Evolutionary conservation across 2,888 invertebrate genomes (phyloP), one percentile per base, ranked within the genome.

Genomic region (Drosophila formosana): DNA sequence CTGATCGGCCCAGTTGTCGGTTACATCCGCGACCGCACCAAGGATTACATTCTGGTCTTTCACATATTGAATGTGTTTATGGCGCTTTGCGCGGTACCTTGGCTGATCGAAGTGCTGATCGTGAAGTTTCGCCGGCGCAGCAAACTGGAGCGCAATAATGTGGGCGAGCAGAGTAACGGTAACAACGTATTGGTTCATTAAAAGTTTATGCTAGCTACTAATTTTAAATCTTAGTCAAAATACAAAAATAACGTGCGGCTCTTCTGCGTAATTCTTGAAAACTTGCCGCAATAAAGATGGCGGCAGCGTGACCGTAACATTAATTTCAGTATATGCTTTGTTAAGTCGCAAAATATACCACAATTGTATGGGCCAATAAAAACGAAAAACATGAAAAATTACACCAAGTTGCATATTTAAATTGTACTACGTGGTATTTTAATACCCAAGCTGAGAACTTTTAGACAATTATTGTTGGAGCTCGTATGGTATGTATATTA

Each of bases 1-100:
- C 78, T 95, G n/a, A 94, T 95, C 61, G 95, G 96, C 52, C 95
- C 95, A 2, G 89, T 96, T 63, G 94, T 95, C 80, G 96, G 96
- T 94, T 91, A 93, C 56, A 91, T 95, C 41, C 94, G 94, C 72
- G 93, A 94, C 85, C 92, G 93, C 45, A 95, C 96, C 0, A 93
- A 94, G 11, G 95, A 95, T 82, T 95, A 95, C 82, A 92, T 93
- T 7, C 93, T 95, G 81, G 95, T 95, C 65, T 95, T 96, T 89
- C 93, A 95, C 62, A 93, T 95, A 3, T 93, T 96, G 88, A 95
- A 95, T 71, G 93, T 94, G 34, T 94, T 95, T 70, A 95, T 95
- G 91, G 92, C 94, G 39, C 88, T 95, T 4, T 96, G 96, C 87
- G 94, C 95, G 6, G 93, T 95, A 32, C 94, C 96, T 0, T 96